Percentiles rank a stretch among this genome's conserved stretches.
Conservation (phyloP, 2,797 vertebrate genomes). For the Varecia variegata region DNA sequence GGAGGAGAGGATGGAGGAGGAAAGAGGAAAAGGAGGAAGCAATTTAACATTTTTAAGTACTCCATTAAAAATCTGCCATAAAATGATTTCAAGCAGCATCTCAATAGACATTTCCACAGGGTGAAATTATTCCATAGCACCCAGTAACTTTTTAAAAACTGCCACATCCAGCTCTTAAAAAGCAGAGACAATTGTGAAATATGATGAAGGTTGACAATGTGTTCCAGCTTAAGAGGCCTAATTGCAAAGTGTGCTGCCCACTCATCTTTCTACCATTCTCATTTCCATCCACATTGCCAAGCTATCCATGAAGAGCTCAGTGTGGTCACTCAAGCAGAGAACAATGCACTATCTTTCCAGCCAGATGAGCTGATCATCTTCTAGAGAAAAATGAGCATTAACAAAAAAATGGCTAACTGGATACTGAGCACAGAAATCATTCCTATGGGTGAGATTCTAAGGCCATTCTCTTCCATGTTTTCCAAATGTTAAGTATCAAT, state of each 20-base stretch:
- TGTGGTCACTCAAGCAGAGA: background rate
- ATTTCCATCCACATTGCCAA: background rate
- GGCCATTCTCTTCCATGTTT: background rate
- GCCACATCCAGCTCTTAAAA: slow-evolving; percentile 24
- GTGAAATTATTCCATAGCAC: slow-evolving; percentile 35
- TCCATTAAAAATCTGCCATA: slow-evolving; percentile 13
- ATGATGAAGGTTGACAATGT: background rate
- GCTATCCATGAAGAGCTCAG: background rate
- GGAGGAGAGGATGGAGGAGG: no score
- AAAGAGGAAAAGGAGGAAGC: background rate
- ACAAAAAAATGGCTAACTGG: background rate
- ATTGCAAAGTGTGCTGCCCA: background rate
- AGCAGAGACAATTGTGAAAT: slow-evolving; percentile 32
- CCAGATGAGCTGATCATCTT: background rate
- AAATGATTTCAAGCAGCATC: slow-evolving; percentile 39
- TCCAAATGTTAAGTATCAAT: background rate
- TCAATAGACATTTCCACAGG: slow-evolving; percentile 22
- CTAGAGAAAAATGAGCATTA: background rate
- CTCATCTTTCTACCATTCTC: background rate
- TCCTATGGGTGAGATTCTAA: background rate
- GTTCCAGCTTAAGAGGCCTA: slow-evolving; percentile 13
- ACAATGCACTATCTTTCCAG: background rate
- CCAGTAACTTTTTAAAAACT: background rate
- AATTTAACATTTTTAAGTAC: slow-evolving; percentile 8
- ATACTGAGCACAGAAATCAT: background rate